Evolutionary conservation across 2,797 vertebrate species (phyloP), one percentile per base, ranked within the genome.

Genomic region (Poeciliopsis paucimaculata): DNA sequence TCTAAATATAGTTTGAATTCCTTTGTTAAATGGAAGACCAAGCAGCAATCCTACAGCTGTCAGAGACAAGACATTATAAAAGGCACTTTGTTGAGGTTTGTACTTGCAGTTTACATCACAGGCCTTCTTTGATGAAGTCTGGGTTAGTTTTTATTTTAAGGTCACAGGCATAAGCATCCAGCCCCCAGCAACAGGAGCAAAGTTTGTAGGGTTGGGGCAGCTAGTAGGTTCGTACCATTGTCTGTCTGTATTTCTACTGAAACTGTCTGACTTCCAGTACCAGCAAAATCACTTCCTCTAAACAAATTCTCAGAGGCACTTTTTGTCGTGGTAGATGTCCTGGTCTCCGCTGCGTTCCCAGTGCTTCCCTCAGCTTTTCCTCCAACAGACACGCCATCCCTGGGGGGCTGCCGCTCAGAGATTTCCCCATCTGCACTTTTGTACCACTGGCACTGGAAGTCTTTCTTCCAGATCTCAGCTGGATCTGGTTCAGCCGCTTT

Each of bases 391-490:
- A 70, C 85, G 36, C 93, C 91, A 0, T 93, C 93, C 82, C 94
- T 92, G 31, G 90, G 92, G n/a, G 94, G 89, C 87, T 95, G 93
- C 82, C 93, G 92, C 81, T 96, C 95, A 4, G 94, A 94, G 72
- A 92, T 87, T 28, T 95, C 91, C 55, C 92, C 82, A 60, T 94
- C 93, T 72, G 93, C 45, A 0, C 90, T 92, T 80, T 94, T 93
- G 83, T 95, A 96, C 95, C 95, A 96, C 89, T 96, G 95, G 79
- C 96, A 96, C 77, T 93, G 94, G 86, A 96, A 96, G 87, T 96
- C 92, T 68, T 88, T 94, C 82, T 93, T 95, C 95, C 96, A 96
- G 26, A 89, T 80, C 84, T 96, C 95, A 39, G 86, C 91, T 1
- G 94, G 87, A 73, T 95, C 93, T 3, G 94, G 93, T 76, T 94